These are phyloP conservation scores for Myioborus miniatus DNA, from an alignment of 2,797 vertebrate genomes.

Conservation along the genomic window DNA sequence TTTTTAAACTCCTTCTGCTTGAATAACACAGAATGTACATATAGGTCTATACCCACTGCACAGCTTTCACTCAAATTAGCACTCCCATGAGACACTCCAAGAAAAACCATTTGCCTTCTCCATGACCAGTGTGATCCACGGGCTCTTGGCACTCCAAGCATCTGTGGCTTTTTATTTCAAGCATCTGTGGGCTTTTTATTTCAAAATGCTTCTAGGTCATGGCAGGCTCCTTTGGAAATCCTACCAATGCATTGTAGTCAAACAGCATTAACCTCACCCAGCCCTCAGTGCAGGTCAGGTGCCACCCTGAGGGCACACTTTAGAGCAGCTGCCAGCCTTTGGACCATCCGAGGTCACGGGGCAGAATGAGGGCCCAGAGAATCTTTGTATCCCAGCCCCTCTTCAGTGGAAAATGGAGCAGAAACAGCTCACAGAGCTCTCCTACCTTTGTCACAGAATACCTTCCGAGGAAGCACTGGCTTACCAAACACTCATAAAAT, in stretches of 20 bases:
- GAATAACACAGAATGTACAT: background rate
- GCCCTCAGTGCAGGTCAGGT: background rate
- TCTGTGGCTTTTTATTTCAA: background rate
- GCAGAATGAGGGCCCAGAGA: background rate
- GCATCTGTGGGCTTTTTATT: background rate
- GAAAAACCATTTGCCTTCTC: background rate
- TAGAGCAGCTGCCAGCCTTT: background rate
- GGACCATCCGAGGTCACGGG: background rate
- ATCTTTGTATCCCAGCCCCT: background rate
- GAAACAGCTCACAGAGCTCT: background rate
- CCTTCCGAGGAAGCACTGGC: background rate
- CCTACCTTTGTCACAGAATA: background rate
- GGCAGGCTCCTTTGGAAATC: background rate
- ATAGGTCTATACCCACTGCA: background rate
- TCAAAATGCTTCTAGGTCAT: background rate
- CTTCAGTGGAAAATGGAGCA: background rate
- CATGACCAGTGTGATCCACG: background rate
- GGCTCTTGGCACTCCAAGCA: background rate
- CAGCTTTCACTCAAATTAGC: background rate
- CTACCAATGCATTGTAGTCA: background rate
- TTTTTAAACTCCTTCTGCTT: background rate
- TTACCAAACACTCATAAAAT: slow-evolving; percentile 18
- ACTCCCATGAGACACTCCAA: background rate
- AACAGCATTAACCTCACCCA: background rate
- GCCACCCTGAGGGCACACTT: background rate